Conservation (phyloP, 2,888 invertebrate genomes). For the Volucella inanis region DNA sequence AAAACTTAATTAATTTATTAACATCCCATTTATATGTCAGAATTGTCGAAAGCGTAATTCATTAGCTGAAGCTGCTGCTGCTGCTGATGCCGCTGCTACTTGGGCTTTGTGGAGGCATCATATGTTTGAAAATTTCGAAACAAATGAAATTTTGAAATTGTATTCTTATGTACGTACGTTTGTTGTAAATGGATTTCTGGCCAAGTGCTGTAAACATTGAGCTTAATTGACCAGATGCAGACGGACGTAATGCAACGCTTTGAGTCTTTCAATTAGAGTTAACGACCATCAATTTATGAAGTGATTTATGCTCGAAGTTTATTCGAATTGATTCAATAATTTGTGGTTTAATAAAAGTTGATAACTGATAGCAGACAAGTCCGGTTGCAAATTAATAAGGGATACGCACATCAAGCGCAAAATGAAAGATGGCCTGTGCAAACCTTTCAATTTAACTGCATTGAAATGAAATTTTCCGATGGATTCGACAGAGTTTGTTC, state of each 20-base stretch:
- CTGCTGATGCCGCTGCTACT: constrained; percentile 3
- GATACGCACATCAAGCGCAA: no score
- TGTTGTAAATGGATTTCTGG: constrained; percentile 31
- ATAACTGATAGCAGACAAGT: no score
- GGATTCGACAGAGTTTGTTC: no score
- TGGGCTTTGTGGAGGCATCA: constrained; percentile 50
- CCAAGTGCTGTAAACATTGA: constrained; percentile 41
- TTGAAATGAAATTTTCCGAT: no score
- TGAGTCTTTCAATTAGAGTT: constrained; percentile 61
- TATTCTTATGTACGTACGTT: constrained; percentile 16
- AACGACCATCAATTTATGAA: constrained; percentile 59
- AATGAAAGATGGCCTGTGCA: no score
- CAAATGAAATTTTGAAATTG: constrained; percentile 63
- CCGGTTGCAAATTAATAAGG: no score
- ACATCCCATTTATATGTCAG: constrained; percentile 73
- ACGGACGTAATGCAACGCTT: constrained; percentile 40
- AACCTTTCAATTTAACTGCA: no score
- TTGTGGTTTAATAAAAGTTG: not conserved
- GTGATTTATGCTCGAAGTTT: constrained; percentile 60
- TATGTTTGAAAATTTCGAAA: constrained; percentile 30
- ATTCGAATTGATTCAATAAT: constrained; percentile 14
- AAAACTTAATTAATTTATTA: constrained; percentile 74
- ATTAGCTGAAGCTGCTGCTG: constrained; percentile 33
- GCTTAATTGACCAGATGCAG: constrained; percentile 57
- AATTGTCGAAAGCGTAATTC: constrained; percentile 59